A percentile compares a stretch with the other conserved stretches of the same genome.
Evolutionary conservation across 1,140 invertebrate genomes (phyloP).

Genomic region (Heliconius eleuchia): DNA sequence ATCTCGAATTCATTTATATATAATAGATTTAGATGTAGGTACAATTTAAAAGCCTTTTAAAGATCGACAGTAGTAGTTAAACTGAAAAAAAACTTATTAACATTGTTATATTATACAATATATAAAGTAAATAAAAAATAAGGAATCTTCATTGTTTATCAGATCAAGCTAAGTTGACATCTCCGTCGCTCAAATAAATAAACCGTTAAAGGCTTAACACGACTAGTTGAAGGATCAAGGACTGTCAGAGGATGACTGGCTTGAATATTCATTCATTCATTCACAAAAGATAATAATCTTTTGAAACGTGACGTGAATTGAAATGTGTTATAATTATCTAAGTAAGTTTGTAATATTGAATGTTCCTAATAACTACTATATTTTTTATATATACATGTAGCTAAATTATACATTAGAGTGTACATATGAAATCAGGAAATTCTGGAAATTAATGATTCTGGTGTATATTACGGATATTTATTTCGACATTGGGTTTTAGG

Average conservation of each 20-base stretch:
- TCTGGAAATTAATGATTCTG: no score
- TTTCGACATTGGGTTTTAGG: no score
- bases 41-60: no score
- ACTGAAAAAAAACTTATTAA: neutral
- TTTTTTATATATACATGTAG: neutral
- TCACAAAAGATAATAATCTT: constrained; percentile 14
- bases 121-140: neutral
- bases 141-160: neutral
- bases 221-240: constrained; percentile 36
- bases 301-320: constrained; percentile 12
- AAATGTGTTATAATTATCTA: neutral
- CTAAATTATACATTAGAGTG: no score
- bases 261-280: constrained; percentile 58
- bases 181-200: constrained; percentile 33
- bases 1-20: no score
- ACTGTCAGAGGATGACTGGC: neutral
- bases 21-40: no score
- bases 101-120: neutral
- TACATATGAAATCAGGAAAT: no score
- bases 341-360: neutral
- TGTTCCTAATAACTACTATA: neutral
- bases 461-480: no score
- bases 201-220: constrained; percentile 35
- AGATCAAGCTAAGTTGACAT: constrained; percentile 25
- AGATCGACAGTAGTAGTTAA: no score